Conservation (phyloP, 1,140 invertebrate species). For the Leptinotarsa texana region DNA sequence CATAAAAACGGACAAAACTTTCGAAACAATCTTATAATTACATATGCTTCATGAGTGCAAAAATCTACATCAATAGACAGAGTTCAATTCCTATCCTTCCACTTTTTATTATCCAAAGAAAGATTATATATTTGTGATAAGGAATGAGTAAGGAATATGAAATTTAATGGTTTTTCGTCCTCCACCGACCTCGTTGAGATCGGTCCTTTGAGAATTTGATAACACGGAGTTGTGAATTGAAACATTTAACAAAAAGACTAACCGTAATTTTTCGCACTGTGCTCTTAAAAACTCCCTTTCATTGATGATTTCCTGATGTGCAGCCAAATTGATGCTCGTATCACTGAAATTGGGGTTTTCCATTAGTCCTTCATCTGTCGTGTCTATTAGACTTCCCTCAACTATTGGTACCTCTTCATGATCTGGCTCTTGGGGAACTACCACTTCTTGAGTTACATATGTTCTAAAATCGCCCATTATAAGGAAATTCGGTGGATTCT, state of each 20-base stretch:
- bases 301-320: constrained; percentile 54
- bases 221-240: neutral
- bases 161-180: no score
- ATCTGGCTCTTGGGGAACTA: constrained; percentile 75
- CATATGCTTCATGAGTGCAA: no score
- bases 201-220: no score
- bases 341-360: constrained; percentile 55
- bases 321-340: constrained; percentile 23
- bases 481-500: constrained; percentile 94
- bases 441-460: constrained; percentile 92
- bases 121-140: no score
- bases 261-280: constrained; percentile 69
- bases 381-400: constrained; percentile 71
- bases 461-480: constrained; percentile 88
- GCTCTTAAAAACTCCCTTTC: constrained; percentile 82
- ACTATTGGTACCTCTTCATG: constrained; percentile 63
- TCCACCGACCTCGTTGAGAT: no score
- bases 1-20: no score
- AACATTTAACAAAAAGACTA: constrained; percentile 38
- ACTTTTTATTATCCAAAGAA: no score
- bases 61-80: no score
- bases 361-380: constrained; percentile 65
- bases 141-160: no score
- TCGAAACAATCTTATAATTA: no score
- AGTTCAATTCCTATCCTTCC: no score